These are phyloP conservation scores for Steinernema carpocapsae DNA, from an alignment of 2,888 invertebrate species.

Conservation along the genomic window DNA sequence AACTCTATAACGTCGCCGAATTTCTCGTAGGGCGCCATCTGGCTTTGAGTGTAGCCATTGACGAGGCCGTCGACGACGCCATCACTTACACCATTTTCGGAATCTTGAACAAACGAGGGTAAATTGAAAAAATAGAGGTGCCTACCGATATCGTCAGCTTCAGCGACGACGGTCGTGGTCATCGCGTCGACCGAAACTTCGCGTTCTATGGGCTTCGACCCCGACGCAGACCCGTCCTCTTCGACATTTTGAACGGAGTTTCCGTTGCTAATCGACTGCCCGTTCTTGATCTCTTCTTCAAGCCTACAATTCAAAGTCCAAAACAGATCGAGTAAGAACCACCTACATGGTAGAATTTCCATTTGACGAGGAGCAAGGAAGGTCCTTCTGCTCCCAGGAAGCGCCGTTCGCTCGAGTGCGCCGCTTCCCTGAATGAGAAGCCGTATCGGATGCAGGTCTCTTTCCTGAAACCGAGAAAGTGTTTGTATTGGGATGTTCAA, in stretches of 20 bases:
- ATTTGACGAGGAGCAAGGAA: conserved; percentile 15
- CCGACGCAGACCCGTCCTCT: neutral
- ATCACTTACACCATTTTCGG: neutral
- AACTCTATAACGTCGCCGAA: conserved; percentile 40
- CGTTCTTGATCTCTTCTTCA: conserved; percentile 12
- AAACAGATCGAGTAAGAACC: neutral
- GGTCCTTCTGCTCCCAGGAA: neutral
- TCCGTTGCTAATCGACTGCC: conserved; percentile 3
- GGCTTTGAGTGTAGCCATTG: conserved; percentile 16
- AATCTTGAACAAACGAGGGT: neutral
- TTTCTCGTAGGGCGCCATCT: conserved; percentile 39
- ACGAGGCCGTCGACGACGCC: conserved; percentile 1
- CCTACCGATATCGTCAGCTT: neutral
- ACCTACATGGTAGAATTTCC: conserved; percentile 2
- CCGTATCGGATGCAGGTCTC: conserved; percentile 11
- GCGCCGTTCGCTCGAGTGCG: conserved; percentile 1
- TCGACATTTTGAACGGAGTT: neutral
- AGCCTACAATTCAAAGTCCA: neutral
- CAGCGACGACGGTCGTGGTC: conserved; percentile 16
- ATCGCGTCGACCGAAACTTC: conserved; percentile 22
- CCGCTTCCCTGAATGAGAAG: neutral
- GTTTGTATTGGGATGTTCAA: neutral
- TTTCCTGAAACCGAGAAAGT: neutral
- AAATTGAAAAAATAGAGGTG: too few species aligned
- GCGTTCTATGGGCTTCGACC: conserved; percentile 11